Conservation (phyloP, 2,888 invertebrate species). For the Zaprionus lineosus region DNA sequence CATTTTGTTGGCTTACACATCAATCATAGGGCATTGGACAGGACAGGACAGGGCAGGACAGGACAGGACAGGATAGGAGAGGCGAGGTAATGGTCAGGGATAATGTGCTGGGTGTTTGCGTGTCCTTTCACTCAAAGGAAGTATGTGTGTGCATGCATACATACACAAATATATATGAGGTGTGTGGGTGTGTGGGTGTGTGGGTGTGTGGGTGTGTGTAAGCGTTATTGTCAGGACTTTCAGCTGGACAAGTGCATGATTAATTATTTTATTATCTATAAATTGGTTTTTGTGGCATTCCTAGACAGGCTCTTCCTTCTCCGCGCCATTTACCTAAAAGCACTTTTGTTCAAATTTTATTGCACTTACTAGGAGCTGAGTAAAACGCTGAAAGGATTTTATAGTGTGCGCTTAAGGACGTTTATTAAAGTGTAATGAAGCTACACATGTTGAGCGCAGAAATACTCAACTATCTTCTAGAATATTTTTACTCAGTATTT, state of each 20-base stretch:
- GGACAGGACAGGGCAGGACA: not conserved
- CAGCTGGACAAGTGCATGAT: constrained; percentile 75
- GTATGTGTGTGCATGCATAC: too few relatives aligned
- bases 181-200: not conserved
- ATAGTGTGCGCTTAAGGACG: constrained; percentile 14
- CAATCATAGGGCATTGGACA: constrained; percentile 62
- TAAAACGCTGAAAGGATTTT: too few relatives aligned
- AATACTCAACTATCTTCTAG: too few relatives aligned
- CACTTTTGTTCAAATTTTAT: constrained; percentile 15
- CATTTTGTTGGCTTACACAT: constrained; percentile 54
- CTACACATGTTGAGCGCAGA: too few relatives aligned
- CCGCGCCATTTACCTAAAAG: not conserved
- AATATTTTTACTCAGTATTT: too few relatives aligned
- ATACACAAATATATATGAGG: too few relatives aligned
- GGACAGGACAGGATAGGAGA: constrained; percentile 24
- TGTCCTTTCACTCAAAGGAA: constrained; percentile 52
- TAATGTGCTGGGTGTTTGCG: constrained; percentile 72
- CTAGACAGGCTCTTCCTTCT: constrained; percentile 9
- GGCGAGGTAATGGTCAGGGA: constrained; percentile 67
- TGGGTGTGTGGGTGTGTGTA: constrained; percentile 20
- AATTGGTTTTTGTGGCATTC: constrained; percentile 61
- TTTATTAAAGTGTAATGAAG: too few relatives aligned
- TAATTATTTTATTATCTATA: constrained; percentile 77
- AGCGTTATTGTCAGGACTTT: constrained; percentile 39
- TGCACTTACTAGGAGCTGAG: constrained; percentile 66